Evolutionary conservation across 2,113 vertebrate genomes (phyloP).

Genomic region (Siphamia tubifer): DNA sequence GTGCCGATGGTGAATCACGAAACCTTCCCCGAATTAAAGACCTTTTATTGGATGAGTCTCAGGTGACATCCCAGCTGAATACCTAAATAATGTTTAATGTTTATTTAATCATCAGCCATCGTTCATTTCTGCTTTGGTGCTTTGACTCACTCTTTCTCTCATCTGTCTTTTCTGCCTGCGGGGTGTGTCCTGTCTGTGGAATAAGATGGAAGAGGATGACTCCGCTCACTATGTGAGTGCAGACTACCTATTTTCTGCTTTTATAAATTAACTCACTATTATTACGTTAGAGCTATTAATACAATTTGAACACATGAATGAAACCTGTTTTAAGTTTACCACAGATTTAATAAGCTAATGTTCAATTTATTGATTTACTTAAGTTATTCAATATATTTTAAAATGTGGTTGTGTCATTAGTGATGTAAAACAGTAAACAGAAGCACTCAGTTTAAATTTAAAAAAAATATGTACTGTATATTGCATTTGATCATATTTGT

Average conservation of each 20-base stretch:
- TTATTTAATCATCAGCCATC: slow-evolving; percentile 36
- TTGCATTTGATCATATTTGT: neutral
- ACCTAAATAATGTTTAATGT: slow-evolving; percentile 16
- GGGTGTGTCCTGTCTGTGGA: slow-evolving; percentile 57
- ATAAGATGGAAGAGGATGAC: slow-evolving; percentile 95
- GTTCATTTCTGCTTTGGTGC: slow-evolving; percentile 23
- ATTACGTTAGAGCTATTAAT: too few relatives aligned
- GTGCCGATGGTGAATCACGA: slow-evolving; percentile 86
- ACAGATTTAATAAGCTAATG: neutral
- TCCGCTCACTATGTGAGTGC: slow-evolving; percentile 93
- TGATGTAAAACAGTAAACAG: too few relatives aligned
- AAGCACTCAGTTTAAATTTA: neutral
- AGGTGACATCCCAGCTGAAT: slow-evolving; percentile 79
- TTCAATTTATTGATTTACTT: neutral
- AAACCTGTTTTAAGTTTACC: slow-evolving; percentile 4
- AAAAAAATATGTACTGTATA: neutral
- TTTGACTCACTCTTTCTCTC: slow-evolving; percentile 50
- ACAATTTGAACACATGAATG: too few relatives aligned
- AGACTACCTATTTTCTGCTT: slow-evolving; percentile 23
- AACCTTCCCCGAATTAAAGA: slow-evolving; percentile 91
- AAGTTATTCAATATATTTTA: neutral
- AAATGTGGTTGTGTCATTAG: too few relatives aligned
- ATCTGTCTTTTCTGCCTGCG: slow-evolving; percentile 64
- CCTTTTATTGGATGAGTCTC: slow-evolving; percentile 90
- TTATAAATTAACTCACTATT: slow-evolving; percentile 27